A percentile compares a stretch with the other conserved stretches of the same genome.
Evolutionary conservation across 1,140 invertebrate genomes (phyloP).

Genomic region (Drosophila melanica): DNA sequence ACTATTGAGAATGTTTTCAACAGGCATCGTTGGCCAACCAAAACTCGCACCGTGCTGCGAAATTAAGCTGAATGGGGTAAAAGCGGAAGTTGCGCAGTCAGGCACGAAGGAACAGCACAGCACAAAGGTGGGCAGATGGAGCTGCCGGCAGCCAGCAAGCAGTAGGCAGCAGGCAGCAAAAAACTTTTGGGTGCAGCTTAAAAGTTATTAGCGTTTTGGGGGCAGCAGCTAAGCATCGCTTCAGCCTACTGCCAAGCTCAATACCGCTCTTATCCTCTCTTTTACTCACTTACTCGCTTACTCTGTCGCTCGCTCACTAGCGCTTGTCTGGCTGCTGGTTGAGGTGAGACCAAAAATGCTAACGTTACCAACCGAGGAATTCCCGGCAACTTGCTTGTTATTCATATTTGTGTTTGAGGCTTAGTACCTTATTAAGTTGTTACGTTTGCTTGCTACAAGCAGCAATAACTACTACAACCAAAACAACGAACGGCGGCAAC

Average conservation of each 20-base stretch:
- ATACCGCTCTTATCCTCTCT: conserved; percentile 6
- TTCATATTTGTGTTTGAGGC: conserved; percentile 81
- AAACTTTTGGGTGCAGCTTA: conserved; percentile 69
- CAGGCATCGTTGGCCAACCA: conserved; percentile 40
- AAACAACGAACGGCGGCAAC: conserved; percentile 11
- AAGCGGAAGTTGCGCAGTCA: conserved; percentile 76
- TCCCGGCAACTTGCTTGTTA: conserved; percentile 58
- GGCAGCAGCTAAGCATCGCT: conserved; percentile 36
- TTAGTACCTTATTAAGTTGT: conserved; percentile 83
- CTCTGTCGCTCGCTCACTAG: neutral
- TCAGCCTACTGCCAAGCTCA: conserved; percentile 1
- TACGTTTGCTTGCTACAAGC: conserved; percentile 77
- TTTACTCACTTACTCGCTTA: neutral
- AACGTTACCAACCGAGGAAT: conserved; percentile 45
- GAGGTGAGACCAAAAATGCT: conserved; percentile 68
- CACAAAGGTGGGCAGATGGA: conserved; percentile 25
- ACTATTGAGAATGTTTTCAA: conserved; percentile 48
- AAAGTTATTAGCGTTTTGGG: conserved; percentile 79
- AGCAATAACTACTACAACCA: conserved; percentile 42
- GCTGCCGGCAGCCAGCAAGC: conserved; percentile 22
- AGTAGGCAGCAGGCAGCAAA: conserved; percentile 52
- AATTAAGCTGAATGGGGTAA: conserved; percentile 70
- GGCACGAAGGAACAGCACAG: conserved; percentile 48
- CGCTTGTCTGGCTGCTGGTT: conserved; percentile 21
- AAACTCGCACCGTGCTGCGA: conserved; percentile 45